Percentiles rank a stretch among this genome's conserved stretches.
Evolutionary conservation across 2,113 vertebrate genomes (phyloP).

Genomic region (Macquaria australasica): DNA sequence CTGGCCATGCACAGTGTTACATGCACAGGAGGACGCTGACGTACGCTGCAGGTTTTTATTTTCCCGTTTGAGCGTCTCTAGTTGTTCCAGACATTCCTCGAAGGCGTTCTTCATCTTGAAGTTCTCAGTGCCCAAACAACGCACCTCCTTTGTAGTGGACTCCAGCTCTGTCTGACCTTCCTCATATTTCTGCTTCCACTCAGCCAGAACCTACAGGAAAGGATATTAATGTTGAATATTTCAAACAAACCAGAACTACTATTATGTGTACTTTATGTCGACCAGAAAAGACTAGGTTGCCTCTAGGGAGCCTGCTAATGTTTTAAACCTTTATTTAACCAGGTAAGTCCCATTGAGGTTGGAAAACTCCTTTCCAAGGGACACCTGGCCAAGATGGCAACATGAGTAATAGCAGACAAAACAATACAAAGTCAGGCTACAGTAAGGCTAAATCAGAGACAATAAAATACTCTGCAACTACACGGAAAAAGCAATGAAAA

Average conservation of each 20-base stretch:
- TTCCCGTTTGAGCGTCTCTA: conserved; percentile 77
- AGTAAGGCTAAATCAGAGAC: no score
- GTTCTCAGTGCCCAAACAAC: conserved; percentile 70
- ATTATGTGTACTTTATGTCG: neutral
- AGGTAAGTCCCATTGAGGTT: no score
- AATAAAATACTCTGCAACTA: no score
- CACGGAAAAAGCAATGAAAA: no score
- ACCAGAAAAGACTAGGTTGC: neutral
- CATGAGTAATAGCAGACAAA: no score
- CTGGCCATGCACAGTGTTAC: neutral
- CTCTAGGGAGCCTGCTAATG: no score
- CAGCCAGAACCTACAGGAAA: conserved; percentile 64
- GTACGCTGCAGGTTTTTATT: conserved; percentile 80
- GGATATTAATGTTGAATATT: neutral
- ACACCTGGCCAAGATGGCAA: no score
- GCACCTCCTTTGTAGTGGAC: conserved; percentile 65
- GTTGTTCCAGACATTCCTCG: conserved; percentile 74
- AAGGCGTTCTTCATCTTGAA: conserved; percentile 82
- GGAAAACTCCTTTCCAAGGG: no score
- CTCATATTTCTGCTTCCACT: conserved; percentile 79
- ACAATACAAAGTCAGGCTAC: no score
- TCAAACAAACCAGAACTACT: no score
- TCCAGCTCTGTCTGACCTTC: conserved; percentile 78
- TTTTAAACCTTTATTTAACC: no score
- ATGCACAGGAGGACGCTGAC: neutral